Base-by-base conservation (phyloP, 2,888 invertebrate genomes). In the Caprella mutica region DNA sequence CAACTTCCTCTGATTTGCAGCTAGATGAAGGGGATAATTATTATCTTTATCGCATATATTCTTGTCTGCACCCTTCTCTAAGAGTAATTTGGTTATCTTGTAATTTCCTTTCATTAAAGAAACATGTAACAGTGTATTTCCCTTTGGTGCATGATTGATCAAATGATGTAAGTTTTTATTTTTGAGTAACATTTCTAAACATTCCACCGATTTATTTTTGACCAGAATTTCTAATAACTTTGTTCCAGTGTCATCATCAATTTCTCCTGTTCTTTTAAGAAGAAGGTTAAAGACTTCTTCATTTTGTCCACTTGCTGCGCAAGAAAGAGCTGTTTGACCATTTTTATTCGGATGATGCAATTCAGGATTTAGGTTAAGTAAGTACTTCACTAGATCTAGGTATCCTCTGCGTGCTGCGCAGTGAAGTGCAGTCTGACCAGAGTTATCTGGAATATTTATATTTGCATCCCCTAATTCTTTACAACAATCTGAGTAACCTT, bases 361-460 rank as follows among this genome's bases (percentile, higher is more conserved):
- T 3, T 6, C 17, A 14, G 48, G 48, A 30, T 48, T 23, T 5
- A 24, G 29, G 8, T 29, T 30, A 48, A 48, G 29, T 19, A 48
- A 30, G 19, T 29, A n/a, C 30, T 48, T 14, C n/a, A 48, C 48
- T 14, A 48, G 17, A 9, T 27, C 29, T 5, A 48, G 8, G 27
- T 29, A 48, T 19, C 56, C 55, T 5, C 55, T 54, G 6, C 52
- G 54, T 23, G 53, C 59, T 30, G 59, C 63, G 23, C 24, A 38
- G 19, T 53, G 54, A 35, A 59, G 42, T n/a, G 59, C 59, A 19
- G 56, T 58, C 12, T 43, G 24, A 14, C 29, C 24, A n/a, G 55
- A 35, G n/a, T 44, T 52, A 3, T 46, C 52, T 38, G 54, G 50
- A 21, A 24, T 21, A 21, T 48, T 48, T 14, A 30, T 27, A 30